Conservation (phyloP, 2,113 vertebrate genomes). For the Tenrec ecaudatus region DNA sequence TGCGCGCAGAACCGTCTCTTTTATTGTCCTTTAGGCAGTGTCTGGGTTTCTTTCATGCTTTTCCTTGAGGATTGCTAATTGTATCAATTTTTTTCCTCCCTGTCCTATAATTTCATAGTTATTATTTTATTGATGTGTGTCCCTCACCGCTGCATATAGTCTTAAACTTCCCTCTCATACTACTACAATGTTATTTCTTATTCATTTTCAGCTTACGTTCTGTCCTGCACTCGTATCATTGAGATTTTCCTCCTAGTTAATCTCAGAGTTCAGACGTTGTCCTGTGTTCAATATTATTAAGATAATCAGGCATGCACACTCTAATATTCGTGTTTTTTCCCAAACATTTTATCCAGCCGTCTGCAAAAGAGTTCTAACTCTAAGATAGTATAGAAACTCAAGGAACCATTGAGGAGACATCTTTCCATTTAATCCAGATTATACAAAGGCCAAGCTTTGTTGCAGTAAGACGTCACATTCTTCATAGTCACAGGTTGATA, state of each 20-base stretch:
- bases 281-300: neutral
- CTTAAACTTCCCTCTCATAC: neutral
- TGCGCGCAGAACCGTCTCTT: neutral
- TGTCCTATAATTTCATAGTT: neutral
- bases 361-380: no score
- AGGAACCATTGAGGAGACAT: no score
- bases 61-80: neutral
- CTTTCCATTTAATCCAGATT: no score
- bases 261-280: neutral
- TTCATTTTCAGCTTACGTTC: neutral
- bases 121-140: neutral
- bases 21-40: neutral
- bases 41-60: neutral
- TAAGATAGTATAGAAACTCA: no score
- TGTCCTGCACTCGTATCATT: neutral
- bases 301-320: neutral
- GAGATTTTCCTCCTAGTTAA: neutral
- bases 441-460: no score
- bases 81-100: conserved; percentile 6
- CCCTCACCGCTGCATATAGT: neutral
- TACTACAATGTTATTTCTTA: neutral
- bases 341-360: neutral
- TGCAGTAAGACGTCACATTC: no score
- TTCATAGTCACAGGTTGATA: no score
- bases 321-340: neutral